These are phyloP conservation scores for Melipona beecheii DNA, from an alignment of 2,888 invertebrate species.

Conservation along the genomic window DNA sequence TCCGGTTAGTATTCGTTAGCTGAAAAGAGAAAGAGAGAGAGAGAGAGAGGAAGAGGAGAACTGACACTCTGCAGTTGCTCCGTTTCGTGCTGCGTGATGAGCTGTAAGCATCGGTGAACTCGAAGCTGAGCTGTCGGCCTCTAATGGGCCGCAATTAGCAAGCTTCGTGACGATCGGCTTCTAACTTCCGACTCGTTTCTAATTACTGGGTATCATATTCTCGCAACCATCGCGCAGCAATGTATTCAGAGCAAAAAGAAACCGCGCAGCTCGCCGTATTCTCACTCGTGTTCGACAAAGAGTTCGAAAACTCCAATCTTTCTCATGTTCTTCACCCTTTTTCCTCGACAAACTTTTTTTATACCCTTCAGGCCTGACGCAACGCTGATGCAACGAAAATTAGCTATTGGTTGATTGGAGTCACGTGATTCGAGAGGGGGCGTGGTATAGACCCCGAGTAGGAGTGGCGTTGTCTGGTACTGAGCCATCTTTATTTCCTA, in stretches of 20 bases:
- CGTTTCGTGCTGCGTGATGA: constrained; percentile 18
- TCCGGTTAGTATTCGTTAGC: neutral
- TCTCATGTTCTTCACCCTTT: too few species aligned
- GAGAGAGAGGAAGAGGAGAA: neutral
- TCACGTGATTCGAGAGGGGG: too few species aligned
- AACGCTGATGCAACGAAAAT: too few species aligned
- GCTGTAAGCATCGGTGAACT: constrained; percentile 38
- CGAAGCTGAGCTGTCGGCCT: constrained; percentile 44
- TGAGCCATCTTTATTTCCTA: too few species aligned
- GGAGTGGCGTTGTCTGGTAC: too few species aligned
- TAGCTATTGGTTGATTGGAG: too few species aligned
- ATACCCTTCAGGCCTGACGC: too few species aligned
- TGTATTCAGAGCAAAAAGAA: neutral
- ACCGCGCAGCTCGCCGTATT: too few species aligned
- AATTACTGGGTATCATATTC: constrained; percentile 40
- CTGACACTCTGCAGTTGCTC: constrained; percentile 12
- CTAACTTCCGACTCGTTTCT: constrained; percentile 18
- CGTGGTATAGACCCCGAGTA: too few species aligned
- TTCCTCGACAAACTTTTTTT: too few species aligned
- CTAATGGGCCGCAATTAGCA: constrained; percentile 56
- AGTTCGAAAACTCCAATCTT: too few species aligned
- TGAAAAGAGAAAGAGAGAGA: constrained; percentile 11
- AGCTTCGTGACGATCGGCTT: constrained; percentile 33
- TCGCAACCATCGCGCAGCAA: neutral
- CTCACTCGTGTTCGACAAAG: neutral